These are phyloP conservation scores for Drosophila pectinifera DNA, from an alignment of 1,140 invertebrate species.

Conservation along the genomic window DNA sequence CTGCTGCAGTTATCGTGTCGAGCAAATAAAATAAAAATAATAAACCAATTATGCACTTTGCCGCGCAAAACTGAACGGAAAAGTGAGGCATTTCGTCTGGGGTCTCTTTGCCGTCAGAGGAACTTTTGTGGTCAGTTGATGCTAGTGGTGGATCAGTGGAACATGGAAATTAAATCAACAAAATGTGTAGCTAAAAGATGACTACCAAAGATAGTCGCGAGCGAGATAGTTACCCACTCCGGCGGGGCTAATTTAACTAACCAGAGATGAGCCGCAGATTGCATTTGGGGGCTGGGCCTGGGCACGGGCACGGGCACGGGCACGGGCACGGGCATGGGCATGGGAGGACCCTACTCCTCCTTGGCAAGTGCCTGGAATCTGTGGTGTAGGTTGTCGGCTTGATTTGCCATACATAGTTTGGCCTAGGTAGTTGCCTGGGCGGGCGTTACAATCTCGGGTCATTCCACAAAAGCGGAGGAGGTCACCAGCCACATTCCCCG, in stretches of 20 bases:
- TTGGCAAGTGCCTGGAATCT: conserved; percentile 54
- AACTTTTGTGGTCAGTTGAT: conserved; percentile 59
- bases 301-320: no score
- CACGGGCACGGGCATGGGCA: conserved; percentile 3
- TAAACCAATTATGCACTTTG: conserved; percentile 84
- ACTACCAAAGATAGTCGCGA: conserved; percentile 66
- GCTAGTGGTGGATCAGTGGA: conserved; percentile 59
- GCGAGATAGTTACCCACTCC: conserved; percentile 62
- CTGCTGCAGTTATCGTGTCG: conserved; percentile 51
- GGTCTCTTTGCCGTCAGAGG: conserved; percentile 20
- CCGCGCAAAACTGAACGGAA: conserved; percentile 77
- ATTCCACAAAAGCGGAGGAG: conserved; percentile 62
- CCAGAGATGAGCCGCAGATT: conserved; percentile 43
- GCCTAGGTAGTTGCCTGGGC: conserved; percentile 53
- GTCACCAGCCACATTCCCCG: conserved; percentile 68
- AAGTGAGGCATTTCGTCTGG: conserved; percentile 11
- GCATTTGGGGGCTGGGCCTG: conserved; percentile 35
- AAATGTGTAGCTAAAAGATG: conserved; percentile 80
- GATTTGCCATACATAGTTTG: conserved; percentile 75
- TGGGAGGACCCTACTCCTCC: conserved; percentile 18
- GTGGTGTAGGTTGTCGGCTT: conserved; percentile 53
- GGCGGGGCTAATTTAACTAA: conserved; percentile 76
- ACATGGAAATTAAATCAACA: conserved; percentile 81
- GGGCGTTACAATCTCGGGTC: conserved; percentile 81
- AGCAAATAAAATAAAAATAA: conserved; percentile 78